Percentiles rank a stretch among this genome's conserved stretches.
These are phyloP conservation scores for Trichogramma pretiosum DNA, from an alignment of 1,140 invertebrate species.

Conservation along the genomic window DNA sequence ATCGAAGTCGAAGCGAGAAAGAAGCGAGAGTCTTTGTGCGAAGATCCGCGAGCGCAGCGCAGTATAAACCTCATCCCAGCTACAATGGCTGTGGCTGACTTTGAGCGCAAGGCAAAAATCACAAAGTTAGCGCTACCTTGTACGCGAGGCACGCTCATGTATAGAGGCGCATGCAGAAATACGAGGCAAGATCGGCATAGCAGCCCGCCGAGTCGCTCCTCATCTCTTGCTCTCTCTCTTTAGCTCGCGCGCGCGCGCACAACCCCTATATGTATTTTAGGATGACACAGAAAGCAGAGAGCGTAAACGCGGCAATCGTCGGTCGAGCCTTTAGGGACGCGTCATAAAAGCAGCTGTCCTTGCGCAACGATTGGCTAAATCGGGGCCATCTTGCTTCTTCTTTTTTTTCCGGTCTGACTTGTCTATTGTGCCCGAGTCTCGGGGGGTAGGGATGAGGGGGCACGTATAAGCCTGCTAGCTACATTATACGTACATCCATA, in stretches of 20 bases:
- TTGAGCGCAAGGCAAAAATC: slow-evolving; percentile 45
- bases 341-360: slow-evolving; percentile 45
- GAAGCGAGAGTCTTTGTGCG: no score
- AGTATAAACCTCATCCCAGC: no score
- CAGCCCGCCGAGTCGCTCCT: neutral
- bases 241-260: no score
- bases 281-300: no score
- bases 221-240: slow-evolving; percentile 10
- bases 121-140: slow-evolving; percentile 39
- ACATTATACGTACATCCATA: neutral
- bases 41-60: no score
- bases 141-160: neutral
- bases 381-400: slow-evolving; percentile 42
- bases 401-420: slow-evolving; percentile 42
- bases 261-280: no score
- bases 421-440: slow-evolving; percentile 26
- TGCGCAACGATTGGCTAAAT: slow-evolving; percentile 34
- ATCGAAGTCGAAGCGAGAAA: no score
- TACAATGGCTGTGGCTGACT: slow-evolving; percentile 49
- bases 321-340: slow-evolving; percentile 31
- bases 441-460: no score
- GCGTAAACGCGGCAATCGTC: no score
- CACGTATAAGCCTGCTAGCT: no score
- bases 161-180: neutral
- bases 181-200: neutral